phyloP scores from a whole-genome alignment of 2,113 vertebrate genomes.

The Nasalis larvatus region DNA sequence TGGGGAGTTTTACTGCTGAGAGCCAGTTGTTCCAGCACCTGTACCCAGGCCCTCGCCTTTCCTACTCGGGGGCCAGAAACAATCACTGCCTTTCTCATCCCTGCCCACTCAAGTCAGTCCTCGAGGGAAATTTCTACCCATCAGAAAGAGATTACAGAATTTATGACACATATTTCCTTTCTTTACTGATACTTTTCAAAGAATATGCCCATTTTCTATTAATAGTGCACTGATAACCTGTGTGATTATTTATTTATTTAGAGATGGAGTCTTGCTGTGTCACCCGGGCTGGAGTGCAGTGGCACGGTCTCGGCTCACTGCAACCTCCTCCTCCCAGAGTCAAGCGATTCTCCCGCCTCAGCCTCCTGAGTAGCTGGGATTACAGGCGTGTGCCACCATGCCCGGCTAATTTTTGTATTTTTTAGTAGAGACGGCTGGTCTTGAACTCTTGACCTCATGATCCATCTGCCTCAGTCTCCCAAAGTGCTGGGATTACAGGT shows the following conservation, averaged over 20 bases:
- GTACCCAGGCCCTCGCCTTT: background rate
- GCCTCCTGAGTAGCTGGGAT: no score
- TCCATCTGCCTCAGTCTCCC: no score
- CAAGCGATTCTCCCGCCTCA: no score
- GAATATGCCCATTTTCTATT: background rate
- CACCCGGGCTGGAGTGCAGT: no score
- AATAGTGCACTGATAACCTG: background rate
- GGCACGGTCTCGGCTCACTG: no score
- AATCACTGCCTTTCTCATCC: background rate
- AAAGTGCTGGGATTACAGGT: no score
- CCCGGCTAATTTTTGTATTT: no score
- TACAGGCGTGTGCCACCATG: rapidly evolving
- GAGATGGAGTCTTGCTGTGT: no score
- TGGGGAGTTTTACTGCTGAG: background rate
- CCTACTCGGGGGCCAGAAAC: background rate
- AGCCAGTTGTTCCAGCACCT: background rate
- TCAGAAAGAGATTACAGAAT: background rate
- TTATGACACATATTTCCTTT: background rate
- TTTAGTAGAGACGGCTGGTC: no score
- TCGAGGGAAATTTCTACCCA: background rate
- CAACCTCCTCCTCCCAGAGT: no score
- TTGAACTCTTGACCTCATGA: no score
- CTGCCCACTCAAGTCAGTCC: no score
- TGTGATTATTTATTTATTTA: background rate
- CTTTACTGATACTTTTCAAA: background rate